A percentile compares a stretch with the other conserved stretches of the same genome.
Conservation (phyloP, 2,797 vertebrate genomes). For the Pantherophis vulpinus region DNA sequence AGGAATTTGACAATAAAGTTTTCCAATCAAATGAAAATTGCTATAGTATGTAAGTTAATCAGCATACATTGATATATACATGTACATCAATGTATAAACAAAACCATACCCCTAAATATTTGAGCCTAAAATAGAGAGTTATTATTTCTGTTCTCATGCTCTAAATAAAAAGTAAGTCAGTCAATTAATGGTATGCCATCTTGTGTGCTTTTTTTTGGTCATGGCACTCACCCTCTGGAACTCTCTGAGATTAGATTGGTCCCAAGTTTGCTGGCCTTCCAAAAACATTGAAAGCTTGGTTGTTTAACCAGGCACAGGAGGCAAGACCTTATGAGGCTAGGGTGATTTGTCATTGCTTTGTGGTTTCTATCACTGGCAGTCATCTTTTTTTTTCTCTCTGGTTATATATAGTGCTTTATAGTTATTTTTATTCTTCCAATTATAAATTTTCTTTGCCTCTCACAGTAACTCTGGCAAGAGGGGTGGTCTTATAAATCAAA, state of each 20-base stretch:
- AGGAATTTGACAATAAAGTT: neutral
- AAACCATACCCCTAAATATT: neutral
- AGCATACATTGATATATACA: neutral
- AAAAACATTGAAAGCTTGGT: neutral
- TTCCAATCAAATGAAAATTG: neutral
- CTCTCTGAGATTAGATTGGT: neutral
- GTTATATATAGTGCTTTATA: neutral
- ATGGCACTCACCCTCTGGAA: neutral
- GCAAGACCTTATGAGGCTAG: neutral
- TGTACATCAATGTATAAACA: neutral
- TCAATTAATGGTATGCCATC: neutral
- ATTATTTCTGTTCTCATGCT: neutral
- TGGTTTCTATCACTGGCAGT: neutral
- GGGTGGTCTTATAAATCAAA: neutral
- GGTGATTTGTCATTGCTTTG: neutral
- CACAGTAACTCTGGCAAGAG: neutral
- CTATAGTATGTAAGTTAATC: neutral
- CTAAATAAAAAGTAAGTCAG: neutral
- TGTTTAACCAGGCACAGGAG: neutral
- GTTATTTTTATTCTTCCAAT: neutral
- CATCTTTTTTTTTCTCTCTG: neutral
- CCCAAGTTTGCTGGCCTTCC: neutral
- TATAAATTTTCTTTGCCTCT: neutral
- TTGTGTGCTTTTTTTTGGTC: neutral
- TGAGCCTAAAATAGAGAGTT: neutral